These are phyloP conservation scores for Lichenostomus cassidix DNA, from an alignment of 2,113 vertebrate genomes.

Conservation along the genomic window DNA sequence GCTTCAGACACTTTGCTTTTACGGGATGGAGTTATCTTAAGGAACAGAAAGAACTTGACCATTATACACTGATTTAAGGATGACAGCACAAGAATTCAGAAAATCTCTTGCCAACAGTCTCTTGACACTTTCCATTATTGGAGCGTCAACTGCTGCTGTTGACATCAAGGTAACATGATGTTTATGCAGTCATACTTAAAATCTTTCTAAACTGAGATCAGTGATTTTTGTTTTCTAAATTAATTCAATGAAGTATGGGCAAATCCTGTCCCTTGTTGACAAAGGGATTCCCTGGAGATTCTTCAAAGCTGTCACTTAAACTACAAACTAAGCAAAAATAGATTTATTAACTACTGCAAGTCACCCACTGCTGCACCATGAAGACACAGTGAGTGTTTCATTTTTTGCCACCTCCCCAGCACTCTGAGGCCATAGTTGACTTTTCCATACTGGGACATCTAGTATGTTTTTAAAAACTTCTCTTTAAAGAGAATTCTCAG, in stretches of 20 bases:
- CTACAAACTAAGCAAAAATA: neutral
- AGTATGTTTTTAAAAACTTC: neutral
- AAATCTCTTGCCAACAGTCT: neutral
- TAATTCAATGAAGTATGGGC: neutral
- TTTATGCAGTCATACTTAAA: neutral
- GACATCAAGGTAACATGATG: accelerated
- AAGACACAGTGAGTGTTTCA: neutral
- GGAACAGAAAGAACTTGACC: neutral
- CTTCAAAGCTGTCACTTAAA: neutral
- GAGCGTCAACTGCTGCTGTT: neutral
- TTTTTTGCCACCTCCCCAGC: neutral
- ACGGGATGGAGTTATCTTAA: constrained; percentile 74
- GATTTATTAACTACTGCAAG: neutral
- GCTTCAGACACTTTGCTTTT: constrained; percentile 88
- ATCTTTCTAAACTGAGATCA: neutral
- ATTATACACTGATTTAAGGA: neutral
- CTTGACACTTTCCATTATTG: neutral
- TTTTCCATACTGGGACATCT: neutral
- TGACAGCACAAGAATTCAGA: neutral
- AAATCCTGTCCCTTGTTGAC: neutral
- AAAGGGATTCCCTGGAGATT: neutral
- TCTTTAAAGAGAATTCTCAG: neutral
- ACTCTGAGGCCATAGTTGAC: neutral
- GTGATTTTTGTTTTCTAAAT: neutral
- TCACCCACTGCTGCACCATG: accelerated